Evolutionary conservation across 2,113 vertebrate species (phyloP).

Genomic region (Melospiza georgiana): DNA sequence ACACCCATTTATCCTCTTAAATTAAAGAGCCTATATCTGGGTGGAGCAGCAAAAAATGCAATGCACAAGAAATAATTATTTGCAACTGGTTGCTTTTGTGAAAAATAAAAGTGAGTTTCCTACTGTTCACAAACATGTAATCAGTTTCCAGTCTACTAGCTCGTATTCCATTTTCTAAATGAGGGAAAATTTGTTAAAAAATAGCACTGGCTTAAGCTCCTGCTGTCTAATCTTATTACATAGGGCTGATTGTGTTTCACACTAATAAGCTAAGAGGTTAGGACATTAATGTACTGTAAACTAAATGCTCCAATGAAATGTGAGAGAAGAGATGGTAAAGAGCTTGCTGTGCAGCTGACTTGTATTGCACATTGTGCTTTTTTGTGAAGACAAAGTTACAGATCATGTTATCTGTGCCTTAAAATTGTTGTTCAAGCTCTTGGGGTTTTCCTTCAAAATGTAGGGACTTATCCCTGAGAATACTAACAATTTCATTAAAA

Average conservation of each 20-base stretch:
- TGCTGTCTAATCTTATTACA: slow-evolving; percentile 63
- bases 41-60: not conserved
- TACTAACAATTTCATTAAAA: not conserved
- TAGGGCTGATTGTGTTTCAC: slow-evolving; percentile 55
- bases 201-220: slow-evolving; percentile 36
- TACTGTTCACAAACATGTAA: not conserved
- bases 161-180: not conserved
- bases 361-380: not conserved
- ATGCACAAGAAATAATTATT: not conserved
- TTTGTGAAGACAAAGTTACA: not conserved
- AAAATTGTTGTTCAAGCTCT: not conserved
- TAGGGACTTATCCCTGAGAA: not conserved
- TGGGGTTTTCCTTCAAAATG: not conserved
- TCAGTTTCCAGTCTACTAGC: not conserved
- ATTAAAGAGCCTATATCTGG: not conserved
- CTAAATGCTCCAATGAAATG: slow-evolving; percentile 8
- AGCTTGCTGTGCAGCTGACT: not conserved
- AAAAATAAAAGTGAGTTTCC: not conserved
- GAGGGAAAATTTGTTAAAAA: slow-evolving; percentile 1
- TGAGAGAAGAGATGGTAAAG: not conserved
- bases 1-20: not conserved
- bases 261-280: slow-evolving; percentile 64
- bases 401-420: not conserved
- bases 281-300: slow-evolving; percentile 68
- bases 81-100: not conserved